Evolutionary conservation across 2,888 invertebrate species (phyloP), one percentile per base, ranked within the genome.

Genomic region (Elmis aenea): DNA sequence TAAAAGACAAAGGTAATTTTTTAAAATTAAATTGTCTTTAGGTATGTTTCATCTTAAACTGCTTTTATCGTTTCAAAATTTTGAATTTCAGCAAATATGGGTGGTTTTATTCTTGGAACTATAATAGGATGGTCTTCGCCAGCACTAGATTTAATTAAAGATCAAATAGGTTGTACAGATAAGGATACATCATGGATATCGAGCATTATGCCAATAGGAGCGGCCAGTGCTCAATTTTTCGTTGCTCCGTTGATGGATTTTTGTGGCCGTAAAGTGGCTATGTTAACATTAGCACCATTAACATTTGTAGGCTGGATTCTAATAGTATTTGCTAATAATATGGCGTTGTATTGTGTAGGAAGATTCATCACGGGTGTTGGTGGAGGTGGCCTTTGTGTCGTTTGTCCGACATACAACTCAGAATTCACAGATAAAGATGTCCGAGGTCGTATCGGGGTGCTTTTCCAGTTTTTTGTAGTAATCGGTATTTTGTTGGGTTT

Each of bases 391-490:
- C 75, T 79, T 18, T 85, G 86, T 57, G 85, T 90, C 1, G 75
- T 83, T 2, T 83, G 83, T 0, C 89, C 91, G 0, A 82, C 86
- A 68, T 92, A 89, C 62, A 81, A 90, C 14, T 81, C 82, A 0
- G 92, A 92, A 69, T 84, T 87, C 13, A 81, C 88, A 0, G 85
- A 89, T 57, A 79, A 82, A 0, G 79, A 81, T 15, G 77, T 85
- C 52, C 74, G 90, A 32, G 91, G 91, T 0, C 74, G 81, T 0
- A 66, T 91, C n/a, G 87, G 89, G 0, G 80, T 88, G 0, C 75
- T 82, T 61, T 88, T 90, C 64, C 91, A 90, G 54, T 66, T 85
- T 16, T 76, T 82, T 55, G 67, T 85, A 8, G 81, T 83, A 0
- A 64, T 82, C 3, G 91, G 92, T n/a, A 88, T 91, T 46, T 69